These are phyloP conservation scores for Pseudomyrmex flavicornis DNA, from an alignment of 1,140 invertebrate genomes.

Conservation along the genomic window DNA sequence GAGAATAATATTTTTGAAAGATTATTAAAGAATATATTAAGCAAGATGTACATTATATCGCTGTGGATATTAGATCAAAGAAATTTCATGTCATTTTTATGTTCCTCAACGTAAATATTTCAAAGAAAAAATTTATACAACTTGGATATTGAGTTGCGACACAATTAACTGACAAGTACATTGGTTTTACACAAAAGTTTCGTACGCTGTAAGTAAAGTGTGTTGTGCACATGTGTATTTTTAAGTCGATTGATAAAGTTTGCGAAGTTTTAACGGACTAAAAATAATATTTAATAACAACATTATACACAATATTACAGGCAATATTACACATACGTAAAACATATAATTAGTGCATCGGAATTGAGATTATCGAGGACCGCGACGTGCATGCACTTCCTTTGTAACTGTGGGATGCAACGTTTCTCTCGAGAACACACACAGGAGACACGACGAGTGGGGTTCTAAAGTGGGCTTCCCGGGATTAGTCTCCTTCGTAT, in stretches of 20 bases:
- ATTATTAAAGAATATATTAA: background rate
- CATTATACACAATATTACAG: background rate
- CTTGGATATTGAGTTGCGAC: background rate
- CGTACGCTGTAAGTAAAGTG: background rate
- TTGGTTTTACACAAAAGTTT: constrained; percentile 16
- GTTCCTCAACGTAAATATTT: no score
- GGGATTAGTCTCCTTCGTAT: constrained; percentile 71
- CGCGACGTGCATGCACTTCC: background rate
- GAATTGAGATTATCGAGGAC: constrained; percentile 17
- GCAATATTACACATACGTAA: constrained; percentile 41
- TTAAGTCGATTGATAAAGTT: constrained; percentile 48
- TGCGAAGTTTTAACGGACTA: background rate
- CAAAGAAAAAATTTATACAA: no score
- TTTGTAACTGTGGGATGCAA: constrained; percentile 34
- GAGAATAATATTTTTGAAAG: background rate
- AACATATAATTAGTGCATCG: constrained; percentile 41
- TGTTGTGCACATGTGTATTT: constrained; percentile 17
- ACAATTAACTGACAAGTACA: background rate
- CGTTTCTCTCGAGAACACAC: constrained; percentile 24
- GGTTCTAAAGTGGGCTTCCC: constrained; percentile 57
- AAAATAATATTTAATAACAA: no score
- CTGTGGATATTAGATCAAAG: background rate
- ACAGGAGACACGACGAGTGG: constrained; percentile 49
- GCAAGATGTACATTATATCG: background rate
- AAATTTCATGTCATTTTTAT: no score